Evolutionary conservation across 2,888 invertebrate species (phyloP), one percentile per base, ranked within the genome.

Genomic region (Eretmocerus hayati): DNA sequence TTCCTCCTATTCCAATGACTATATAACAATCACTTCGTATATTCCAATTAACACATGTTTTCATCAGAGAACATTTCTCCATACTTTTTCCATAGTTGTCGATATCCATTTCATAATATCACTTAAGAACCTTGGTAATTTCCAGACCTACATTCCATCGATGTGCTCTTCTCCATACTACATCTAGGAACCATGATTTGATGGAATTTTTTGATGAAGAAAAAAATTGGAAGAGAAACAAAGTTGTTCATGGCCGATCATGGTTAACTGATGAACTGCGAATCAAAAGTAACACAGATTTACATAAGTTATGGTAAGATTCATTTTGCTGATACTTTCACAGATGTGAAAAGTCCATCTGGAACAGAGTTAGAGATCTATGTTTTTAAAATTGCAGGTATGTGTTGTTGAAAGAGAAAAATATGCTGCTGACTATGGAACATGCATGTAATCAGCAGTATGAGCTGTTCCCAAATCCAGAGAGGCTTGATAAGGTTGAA

Each of bases 371-470:
- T n/a, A n/a, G n/a, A n/a, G n/a, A n/a, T n/a, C n/a, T n/a, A n/a
- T n/a, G 26, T 9, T 9, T 26, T 9, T 42, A 31, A 38, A 46
- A 43, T 42, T n/a, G 18, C 56, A 85, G 86, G 86, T 88, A 77
- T 72, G 78, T 89, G 15, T 74, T 99, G 48, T 73, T 96, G 44
- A 99, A 97, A 74, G 99, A 99, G 73, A 79, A 85, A 46, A 99
- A 99, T 71, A 96, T 97, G 96, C 75, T 99, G 16, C 72, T 91
- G 55, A 96, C 97, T 2, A 95, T 97, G 96, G 90, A 95, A 73
- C 81, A 90, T 54, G 87, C 85, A 68, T 80, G 81, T 71, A 81
- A 84, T 42, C 72, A 79, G 33, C 75, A 83, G 63, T 72, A 74
- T 56, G 75, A 80, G 65, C 56, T 85, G 5, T 90, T 96, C 69